Evolutionary conservation across 1,140 invertebrate species (phyloP).

Genomic region (Argopecten irradians): DNA sequence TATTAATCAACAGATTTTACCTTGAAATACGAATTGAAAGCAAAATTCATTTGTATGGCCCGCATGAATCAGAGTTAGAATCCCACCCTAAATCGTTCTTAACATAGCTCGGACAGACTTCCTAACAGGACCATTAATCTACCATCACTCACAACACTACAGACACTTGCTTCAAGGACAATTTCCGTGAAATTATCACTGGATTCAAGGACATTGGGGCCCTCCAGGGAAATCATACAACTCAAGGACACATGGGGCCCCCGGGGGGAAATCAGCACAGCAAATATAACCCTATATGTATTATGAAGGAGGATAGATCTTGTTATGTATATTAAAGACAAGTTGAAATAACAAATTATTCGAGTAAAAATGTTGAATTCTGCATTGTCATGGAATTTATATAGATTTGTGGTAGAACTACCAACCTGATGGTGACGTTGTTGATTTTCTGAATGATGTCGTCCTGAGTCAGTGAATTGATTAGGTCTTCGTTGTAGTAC

Average conservation of each 20-base stretch:
- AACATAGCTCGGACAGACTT: neutral
- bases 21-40: neutral
- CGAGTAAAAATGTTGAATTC: neutral
- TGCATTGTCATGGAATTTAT: no score
- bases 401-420: neutral
- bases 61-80: neutral
- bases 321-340: no score
- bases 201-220: neutral
- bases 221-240: neutral
- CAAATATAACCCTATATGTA: neutral
- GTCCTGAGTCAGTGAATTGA: slow-evolving; percentile 51
- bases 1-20: neutral
- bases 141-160: neutral
- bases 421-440: slow-evolving; percentile 53
- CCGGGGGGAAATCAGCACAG: neutral
- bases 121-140: neutral
- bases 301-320: no score
- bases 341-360: no score
- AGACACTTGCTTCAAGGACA: neutral
- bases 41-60: neutral
- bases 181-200: neutral
- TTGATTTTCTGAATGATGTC: slow-evolving; percentile 60
- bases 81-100: neutral
- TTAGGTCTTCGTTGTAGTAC: slow-evolving; percentile 60
- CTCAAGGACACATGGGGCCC: neutral